Evolutionary conservation across 2,888 invertebrate genomes (phyloP), one percentile per base, ranked within the genome.

Genomic region (Thereva nobilitata): DNA sequence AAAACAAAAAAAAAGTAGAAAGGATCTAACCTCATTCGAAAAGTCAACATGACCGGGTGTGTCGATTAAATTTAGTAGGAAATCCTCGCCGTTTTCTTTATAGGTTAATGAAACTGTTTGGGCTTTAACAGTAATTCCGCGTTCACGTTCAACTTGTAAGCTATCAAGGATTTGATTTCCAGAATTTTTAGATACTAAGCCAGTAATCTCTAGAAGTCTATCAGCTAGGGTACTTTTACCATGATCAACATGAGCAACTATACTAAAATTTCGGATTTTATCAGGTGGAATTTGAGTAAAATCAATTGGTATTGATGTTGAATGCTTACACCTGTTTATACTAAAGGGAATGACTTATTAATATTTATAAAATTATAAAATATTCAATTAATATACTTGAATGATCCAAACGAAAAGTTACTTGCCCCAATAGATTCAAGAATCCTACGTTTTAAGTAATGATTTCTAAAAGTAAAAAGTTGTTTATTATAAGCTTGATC

Each of bases 1-100:
- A n/a, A n/a, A n/a, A n/a, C n/a, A n/a, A n/a, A n/a, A n/a, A 9
- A 42, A 12, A 34, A 49, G 9, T 55, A 64, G 23, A 5, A 44
- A 12, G 52, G 4, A 3, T 68, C 68, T 71, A 74, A 96, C 97
- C 85, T 98, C 97, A 83, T 93, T 95, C 10, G 92, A 89, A 80
- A 98, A 98, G 80, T 99, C 98, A 0, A 97, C 97, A 85, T 98
- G 98, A 2, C 98, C 97, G 4, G 98, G 98, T 12, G 98, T 98
- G 79, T 99, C 98, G 74, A 99, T 97, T 35, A 98, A 85, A 81
- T 98, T 98, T 1, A 99, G 83, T 40, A 97, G 83, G 82, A 94
- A 97, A 34, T 85, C 80, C 74, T 88, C 82, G 64, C 86, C 86
- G 38, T 73, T 70, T 74, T 89, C 87, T 35, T 83, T 84, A 77